Evolutionary conservation across 2,888 invertebrate genomes (phyloP), one percentile per base, ranked within the genome.

Genomic region (Dryobotodes eremita): DNA sequence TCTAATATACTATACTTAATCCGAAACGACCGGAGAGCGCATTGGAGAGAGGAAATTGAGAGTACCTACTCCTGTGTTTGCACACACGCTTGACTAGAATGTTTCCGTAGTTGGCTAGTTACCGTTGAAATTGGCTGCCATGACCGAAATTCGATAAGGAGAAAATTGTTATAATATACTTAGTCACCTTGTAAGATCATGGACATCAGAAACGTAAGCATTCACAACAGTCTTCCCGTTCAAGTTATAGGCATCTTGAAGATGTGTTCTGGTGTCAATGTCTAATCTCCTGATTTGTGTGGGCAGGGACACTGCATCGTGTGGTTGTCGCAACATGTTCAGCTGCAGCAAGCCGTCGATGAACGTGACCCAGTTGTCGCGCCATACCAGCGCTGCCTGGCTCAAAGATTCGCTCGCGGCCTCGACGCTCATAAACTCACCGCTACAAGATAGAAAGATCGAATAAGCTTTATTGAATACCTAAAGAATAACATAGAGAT

Each of bases 321-420:
- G 95, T 36, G 97, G 96, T 75, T 97, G 95, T 57, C 97, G 97
- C 26, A 98, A 89, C 17, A 98, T 97, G 70, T 97, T 97, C 79
- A 98, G 97, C 95, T 99, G 99, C 31, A 99, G 94, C 97, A 99
- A 97, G 0, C 98, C 98, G 93, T 99, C 99, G 89, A 99, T 96
- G 90, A 98, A 98, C 7, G 98, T 97, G 0, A 98, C 97, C 98
- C 98, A 65, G 42, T 65, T 65, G n/a, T 65, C 65, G 6, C 36
- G 42, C 65, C 98, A 98, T 57, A 93, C 90, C 96, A 97, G 82
- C 50, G 89, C 77, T 2, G 94, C 97, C 26, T 90, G 88, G 3
- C 89, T 91, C 23, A 93, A 61, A 1, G 85, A 68, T 3, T 82
- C 53, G 71, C 90, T 88, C 0, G 84, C 79, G 0, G 71, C 79